Percentiles rank a stretch among this genome's conserved stretches.
Conservation (phyloP, 2,113 vertebrate genomes). For the Melanerpes aurifrons region DNA sequence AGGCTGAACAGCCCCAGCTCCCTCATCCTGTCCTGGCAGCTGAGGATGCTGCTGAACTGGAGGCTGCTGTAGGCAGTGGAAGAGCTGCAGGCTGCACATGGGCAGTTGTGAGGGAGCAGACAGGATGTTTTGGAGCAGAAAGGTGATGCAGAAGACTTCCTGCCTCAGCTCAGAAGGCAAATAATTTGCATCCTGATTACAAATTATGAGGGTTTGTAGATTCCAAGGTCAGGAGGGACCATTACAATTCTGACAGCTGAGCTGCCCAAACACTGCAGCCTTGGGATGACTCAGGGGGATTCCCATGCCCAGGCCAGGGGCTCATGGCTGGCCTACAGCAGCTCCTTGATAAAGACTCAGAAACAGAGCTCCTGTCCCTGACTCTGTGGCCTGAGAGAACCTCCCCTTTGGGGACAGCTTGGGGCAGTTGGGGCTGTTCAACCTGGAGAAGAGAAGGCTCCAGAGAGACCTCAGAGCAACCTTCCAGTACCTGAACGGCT, state of each 20-base stretch:
- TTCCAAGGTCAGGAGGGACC: conserved; percentile 36
- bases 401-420: too few relatives aligned
- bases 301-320: fast-evolving
- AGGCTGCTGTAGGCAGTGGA: neutral
- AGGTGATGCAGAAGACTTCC: conserved; percentile 67
- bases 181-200: conserved; percentile 69
- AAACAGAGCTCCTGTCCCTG: neutral
- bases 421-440: too few relatives aligned
- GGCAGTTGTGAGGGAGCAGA: neutral
- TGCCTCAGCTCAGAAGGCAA: conserved; percentile 59
- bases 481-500: too few relatives aligned
- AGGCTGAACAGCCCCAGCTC: too few relatives aligned
- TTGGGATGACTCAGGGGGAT: neutral
- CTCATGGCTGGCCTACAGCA: neutral
- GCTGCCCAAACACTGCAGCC: neutral
- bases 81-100: neutral
- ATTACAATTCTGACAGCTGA: conserved; percentile 1
- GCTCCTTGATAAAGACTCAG: neutral
- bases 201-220: conserved; percentile 53
- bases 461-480: too few relatives aligned
- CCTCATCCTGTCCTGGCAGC: too few relatives aligned
- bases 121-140: conserved; percentile 61
- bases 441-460: too few relatives aligned
- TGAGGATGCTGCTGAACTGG: neutral
- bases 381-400: fast-evolving